phyloP scores from a whole-genome alignment of 2,113 vertebrate genomes.

The Eudyptes chrysolophus region DNA sequence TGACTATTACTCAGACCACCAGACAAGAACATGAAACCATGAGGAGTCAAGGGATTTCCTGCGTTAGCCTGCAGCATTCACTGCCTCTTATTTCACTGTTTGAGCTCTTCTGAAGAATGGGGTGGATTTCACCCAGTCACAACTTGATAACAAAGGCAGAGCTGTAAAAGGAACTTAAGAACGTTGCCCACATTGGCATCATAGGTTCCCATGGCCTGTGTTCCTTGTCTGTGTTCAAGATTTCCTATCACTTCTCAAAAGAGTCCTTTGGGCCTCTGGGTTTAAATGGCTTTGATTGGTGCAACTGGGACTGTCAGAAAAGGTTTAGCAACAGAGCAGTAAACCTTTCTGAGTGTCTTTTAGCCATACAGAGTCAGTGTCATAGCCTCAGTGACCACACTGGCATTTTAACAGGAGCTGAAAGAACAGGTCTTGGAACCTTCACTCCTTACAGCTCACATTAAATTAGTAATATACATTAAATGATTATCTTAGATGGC shows the following conservation, averaged over 20 bases:
- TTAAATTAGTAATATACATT: slow-evolving; percentile 26
- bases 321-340: neutral
- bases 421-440: slow-evolving; percentile 18
- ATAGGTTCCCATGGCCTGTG: neutral
- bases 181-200: neutral
- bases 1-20: neutral
- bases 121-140: neutral
- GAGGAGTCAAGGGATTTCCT: neutral
- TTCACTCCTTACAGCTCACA: neutral
- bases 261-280: neutral
- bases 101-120: neutral
- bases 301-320: neutral
- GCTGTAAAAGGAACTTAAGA: neutral
- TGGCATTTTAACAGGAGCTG: neutral
- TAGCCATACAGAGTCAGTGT: neutral
- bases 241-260: neutral
- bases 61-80: neutral
- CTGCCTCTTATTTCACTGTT: neutral
- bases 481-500: slow-evolving; percentile 7
- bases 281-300: neutral
- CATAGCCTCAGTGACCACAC: neutral
- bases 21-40: fast-evolving
- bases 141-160: neutral
- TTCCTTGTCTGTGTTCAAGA: neutral
- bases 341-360: neutral